Percentiles rank a stretch among this genome's conserved stretches.
phyloP scores from a whole-genome alignment of 2,113 vertebrate genomes.

The Leiothrix lutea region DNA sequence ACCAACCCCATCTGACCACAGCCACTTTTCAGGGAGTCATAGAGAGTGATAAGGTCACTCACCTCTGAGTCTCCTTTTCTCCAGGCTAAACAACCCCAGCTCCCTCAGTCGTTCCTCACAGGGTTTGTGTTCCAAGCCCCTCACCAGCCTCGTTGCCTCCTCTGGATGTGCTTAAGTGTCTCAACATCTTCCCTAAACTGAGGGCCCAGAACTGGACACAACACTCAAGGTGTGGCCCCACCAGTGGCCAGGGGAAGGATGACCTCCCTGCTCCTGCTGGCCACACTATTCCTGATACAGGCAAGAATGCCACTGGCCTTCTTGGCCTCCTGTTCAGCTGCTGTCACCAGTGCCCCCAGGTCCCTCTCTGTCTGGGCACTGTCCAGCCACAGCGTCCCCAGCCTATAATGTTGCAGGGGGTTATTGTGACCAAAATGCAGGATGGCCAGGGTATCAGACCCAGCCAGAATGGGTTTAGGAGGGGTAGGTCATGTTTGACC shows the following conservation, averaged over 20 bases:
- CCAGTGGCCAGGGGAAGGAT: neutral
- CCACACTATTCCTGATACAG: neutral
- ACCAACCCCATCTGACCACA: neutral
- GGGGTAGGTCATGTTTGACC: neutral
- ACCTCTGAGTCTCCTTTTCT: neutral
- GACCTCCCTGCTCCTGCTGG: neutral
- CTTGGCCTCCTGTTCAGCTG: neutral
- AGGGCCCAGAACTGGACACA: neutral
- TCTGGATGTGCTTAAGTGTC: accelerated
- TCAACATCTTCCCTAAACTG: neutral
- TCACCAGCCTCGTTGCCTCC: neutral
- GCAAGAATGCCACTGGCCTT: neutral
- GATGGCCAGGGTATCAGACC: neutral
- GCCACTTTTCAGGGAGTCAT: accelerated
- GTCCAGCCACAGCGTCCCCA: neutral
- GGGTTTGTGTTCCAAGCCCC: neutral
- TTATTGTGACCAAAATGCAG: neutral
- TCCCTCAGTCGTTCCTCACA: neutral
- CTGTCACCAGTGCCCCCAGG: neutral
- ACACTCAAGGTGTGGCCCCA: neutral
- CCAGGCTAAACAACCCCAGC: neutral
- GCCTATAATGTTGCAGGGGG: accelerated
- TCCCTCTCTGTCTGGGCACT: neutral
- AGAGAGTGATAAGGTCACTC: neutral
- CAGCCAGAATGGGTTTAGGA: neutral